Percentiles rank a stretch among this genome's conserved stretches.
These are phyloP conservation scores for Oreochromis grahami DNA, from an alignment of 2,797 vertebrate genomes.

Conservation along the genomic window DNA sequence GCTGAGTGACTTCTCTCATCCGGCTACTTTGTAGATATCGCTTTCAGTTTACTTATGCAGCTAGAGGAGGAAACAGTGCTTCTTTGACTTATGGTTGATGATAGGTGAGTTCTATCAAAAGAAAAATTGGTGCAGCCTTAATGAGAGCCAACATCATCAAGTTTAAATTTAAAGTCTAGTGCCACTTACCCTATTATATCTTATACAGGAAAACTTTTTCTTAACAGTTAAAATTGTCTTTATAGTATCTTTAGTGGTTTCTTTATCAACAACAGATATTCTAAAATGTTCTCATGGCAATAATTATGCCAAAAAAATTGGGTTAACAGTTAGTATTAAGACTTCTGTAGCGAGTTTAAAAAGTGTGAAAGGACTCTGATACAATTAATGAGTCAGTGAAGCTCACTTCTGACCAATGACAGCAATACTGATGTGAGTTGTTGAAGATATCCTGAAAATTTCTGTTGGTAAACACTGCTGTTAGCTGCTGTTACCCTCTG, in stretches of 20 bases:
- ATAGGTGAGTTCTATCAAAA: background rate
- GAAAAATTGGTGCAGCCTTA: background rate
- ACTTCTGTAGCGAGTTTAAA: background rate
- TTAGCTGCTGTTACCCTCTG: accelerated
- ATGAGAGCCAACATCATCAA: background rate
- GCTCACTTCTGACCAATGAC: background rate
- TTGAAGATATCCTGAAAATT: background rate
- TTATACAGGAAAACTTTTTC: background rate
- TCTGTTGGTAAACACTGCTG: background rate
- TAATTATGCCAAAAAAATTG: background rate
- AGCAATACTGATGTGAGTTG: background rate
- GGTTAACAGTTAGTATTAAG: background rate
- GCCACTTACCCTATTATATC: background rate
- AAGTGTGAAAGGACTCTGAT: background rate
- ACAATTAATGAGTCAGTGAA: background rate
- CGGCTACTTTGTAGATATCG: background rate
- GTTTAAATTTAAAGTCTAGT: background rate
- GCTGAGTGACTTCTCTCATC: background rate
- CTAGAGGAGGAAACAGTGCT: background rate
- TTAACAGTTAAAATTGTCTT: background rate
- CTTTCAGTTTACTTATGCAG: background rate
- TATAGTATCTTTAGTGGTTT: background rate
- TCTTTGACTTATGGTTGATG: background rate
- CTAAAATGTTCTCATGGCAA: background rate
- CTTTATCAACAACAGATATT: background rate